A percentile compares a stretch with the other conserved stretches of the same genome.
Conservation (phyloP, 2,113 vertebrate species). For the Otocyon megalotis region DNA sequence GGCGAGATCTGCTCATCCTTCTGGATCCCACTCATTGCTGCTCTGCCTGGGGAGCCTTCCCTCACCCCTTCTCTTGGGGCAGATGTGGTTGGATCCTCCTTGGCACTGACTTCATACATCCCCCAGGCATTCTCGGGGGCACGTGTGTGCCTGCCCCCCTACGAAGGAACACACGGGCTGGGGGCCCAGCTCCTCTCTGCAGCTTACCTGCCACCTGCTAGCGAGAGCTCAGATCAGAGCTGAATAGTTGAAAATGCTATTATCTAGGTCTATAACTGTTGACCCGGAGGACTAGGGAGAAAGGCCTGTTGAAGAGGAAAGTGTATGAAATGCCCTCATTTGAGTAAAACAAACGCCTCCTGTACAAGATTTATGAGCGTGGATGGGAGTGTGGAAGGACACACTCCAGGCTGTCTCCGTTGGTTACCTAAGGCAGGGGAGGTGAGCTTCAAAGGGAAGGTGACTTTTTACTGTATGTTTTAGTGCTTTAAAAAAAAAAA, state of each 20-base stretch:
- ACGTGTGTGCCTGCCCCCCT: neutral
- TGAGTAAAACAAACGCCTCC: neutral
- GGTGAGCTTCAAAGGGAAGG: neutral
- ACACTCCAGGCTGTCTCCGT: fast-evolving
- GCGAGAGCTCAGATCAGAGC: neutral
- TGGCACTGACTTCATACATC: neutral
- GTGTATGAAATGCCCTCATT: neutral
- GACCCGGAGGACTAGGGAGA: neutral
- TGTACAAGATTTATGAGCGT: neutral
- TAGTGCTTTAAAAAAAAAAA: neutral
- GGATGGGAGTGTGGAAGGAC: too few species aligned
- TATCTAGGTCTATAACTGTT: neutral
- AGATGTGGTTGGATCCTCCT: too few species aligned
- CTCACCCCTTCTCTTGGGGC: neutral
- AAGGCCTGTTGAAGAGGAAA: neutral
- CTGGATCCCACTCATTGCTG: too few species aligned
- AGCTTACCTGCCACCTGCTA: neutral
- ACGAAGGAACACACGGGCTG: fast-evolving
- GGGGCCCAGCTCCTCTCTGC: neutral
- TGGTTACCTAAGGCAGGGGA: neutral
- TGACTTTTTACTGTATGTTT: neutral
- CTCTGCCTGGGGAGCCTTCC: neutral
- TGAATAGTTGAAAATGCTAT: neutral
- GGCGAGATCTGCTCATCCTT: neutral
- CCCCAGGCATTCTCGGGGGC: neutral